Percentiles rank a stretch among this genome's conserved stretches.
Conservation (phyloP, 1,140 invertebrate genomes). For the Tetramorium alpestre region DNA sequence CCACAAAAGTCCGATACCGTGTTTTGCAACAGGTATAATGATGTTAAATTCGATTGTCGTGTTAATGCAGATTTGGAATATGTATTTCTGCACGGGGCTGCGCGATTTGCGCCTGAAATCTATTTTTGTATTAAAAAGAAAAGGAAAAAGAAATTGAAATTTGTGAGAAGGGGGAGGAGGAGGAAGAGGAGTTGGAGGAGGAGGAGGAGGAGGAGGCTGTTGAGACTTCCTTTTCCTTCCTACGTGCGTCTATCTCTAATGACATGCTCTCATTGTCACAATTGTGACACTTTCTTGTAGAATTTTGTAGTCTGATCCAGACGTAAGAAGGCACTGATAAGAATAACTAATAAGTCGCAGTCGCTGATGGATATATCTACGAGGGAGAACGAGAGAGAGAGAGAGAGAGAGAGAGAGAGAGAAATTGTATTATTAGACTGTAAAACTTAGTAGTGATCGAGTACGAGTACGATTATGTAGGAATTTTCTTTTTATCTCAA, state of each 20-base stretch:
- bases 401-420: background rate
- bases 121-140: conserved; percentile 81
- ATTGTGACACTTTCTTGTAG: conserved; percentile 36
- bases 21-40: background rate
- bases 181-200: background rate
- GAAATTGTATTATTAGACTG: background rate
- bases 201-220: background rate
- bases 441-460: background rate
- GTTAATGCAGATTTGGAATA: conserved; percentile 53
- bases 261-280: conserved; percentile 2
- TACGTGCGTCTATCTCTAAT: conserved; percentile 21
- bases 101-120: conserved; percentile 76
- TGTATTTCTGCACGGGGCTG: conserved; percentile 66
- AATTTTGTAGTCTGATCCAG: conserved; percentile 34
- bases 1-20: background rate
- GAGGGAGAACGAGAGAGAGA: conserved; percentile 2
- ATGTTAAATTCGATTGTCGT: background rate
- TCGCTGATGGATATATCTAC: background rate
- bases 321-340: conserved; percentile 9
- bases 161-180: background rate
- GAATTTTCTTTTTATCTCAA: background rate
- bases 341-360: conserved; percentile 28
- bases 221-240: background rate
- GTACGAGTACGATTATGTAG: background rate
- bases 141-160: conserved; percentile 12